These are phyloP conservation scores for Dunckerocampus dactyliophorus DNA, from an alignment of 2,113 vertebrate species.

Conservation along the genomic window DNA sequence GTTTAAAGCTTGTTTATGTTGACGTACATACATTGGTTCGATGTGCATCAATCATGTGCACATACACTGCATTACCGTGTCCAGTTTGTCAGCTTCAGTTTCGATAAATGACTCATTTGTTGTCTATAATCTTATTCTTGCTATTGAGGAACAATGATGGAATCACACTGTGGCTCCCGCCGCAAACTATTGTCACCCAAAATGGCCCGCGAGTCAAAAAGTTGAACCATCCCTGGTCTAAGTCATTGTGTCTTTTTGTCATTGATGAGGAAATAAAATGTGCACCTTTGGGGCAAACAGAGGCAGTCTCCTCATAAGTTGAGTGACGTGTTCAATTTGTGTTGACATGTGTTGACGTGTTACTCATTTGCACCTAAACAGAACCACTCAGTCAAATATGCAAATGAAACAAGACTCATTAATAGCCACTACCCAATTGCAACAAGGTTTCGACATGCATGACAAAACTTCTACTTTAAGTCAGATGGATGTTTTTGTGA, in stretches of 20 bases:
- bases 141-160: not conserved
- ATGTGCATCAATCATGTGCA: too few species aligned
- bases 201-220: too few species aligned
- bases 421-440: not conserved
- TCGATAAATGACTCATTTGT: too few species aligned
- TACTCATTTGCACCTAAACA: constrained; percentile 8
- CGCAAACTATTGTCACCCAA: too few species aligned
- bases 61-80: too few species aligned
- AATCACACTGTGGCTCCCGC: not conserved
- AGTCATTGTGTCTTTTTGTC: constrained; percentile 11
- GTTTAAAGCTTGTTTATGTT: too few species aligned
- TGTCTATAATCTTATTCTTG: too few species aligned
- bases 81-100: too few species aligned
- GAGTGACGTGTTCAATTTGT: not conserved
- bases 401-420: not conserved
- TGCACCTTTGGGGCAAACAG: constrained; percentile 1
- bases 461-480: not conserved
- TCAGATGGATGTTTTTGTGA: not conserved
- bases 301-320: not conserved
- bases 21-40: too few species aligned
- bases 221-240: not conserved
- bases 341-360: not conserved
- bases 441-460: not conserved
- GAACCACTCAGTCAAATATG: constrained; percentile 17
- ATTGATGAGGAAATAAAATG: constrained; percentile 13